Percentiles rank a stretch among this genome's conserved stretches.
Conservation (phyloP, 2,113 vertebrate genomes). For the Lanius ludovicianus region DNA sequence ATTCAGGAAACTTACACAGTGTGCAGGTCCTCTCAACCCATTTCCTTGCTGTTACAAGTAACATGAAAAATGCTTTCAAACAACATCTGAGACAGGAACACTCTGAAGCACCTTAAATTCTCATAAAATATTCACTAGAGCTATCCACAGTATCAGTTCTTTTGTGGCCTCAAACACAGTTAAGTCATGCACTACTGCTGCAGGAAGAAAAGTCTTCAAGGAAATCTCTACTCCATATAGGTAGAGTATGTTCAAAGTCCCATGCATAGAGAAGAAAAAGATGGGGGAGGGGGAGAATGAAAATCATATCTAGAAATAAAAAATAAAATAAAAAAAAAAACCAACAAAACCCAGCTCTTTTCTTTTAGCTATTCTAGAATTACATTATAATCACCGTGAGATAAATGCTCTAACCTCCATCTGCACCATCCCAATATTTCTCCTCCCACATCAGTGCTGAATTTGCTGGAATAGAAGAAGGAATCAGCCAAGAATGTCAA, state of each 20-base stretch:
- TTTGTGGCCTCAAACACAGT: background rate
- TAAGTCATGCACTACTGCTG: constrained; percentile 21
- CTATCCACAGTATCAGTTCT: background rate
- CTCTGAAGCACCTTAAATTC: constrained; percentile 17
- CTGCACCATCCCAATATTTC: constrained; percentile 29
- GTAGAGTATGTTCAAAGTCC: background rate
- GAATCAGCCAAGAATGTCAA: background rate
- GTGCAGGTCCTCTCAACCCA: background rate
- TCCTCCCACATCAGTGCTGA: constrained; percentile 42
- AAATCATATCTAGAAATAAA: background rate
- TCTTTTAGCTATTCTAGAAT: background rate
- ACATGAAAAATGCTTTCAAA: constrained; percentile 55
- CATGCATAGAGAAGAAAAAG: background rate
- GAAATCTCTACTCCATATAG: background rate
- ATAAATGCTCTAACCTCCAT: constrained; percentile 41
- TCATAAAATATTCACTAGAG: constrained; percentile 5
- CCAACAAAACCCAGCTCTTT: background rate
- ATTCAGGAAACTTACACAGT: constrained; percentile 29
- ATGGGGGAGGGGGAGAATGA: background rate
- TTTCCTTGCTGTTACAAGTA: constrained; percentile 38
- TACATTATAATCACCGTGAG: background rate
- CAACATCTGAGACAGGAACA: constrained; percentile 4
- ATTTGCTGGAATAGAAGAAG: background rate
- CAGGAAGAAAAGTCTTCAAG: background rate
- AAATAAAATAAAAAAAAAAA: background rate